Conservation (phyloP, 2,113 vertebrate species). For the Dicentrarchus labrax region DNA sequence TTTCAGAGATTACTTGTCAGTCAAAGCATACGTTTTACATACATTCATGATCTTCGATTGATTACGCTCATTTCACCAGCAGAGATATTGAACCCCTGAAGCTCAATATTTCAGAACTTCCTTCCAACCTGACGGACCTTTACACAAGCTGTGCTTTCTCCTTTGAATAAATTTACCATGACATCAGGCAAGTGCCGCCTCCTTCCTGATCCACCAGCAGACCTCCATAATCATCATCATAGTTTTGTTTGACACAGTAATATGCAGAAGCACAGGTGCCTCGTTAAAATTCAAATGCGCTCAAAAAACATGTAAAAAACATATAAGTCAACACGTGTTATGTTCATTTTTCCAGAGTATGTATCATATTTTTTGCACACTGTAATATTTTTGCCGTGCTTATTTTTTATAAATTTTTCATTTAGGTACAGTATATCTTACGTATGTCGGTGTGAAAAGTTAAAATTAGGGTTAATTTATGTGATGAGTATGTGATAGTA, state of each 20-base stretch:
- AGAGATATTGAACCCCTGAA: not conserved
- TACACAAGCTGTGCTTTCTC: not conserved
- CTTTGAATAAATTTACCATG: not conserved
- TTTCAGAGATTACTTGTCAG: not conserved
- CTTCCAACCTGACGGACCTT: not conserved
- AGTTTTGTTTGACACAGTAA: too few relatives aligned
- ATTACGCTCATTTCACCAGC: slow-evolving; percentile 2
- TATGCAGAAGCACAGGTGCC: not conserved
- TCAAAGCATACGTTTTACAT: not conserved
- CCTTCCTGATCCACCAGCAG: not conserved
- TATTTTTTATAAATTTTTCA: too few relatives aligned
- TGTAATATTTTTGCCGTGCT: too few relatives aligned
- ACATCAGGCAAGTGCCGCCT: not conserved
- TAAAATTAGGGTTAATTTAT: too few relatives aligned
- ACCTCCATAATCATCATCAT: not conserved
- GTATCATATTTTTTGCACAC: too few relatives aligned
- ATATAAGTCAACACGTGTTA: too few relatives aligned
- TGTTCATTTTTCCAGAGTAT: too few relatives aligned
- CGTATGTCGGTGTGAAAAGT: too few relatives aligned
- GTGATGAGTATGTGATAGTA: too few relatives aligned
- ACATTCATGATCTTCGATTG: slow-evolving; percentile 42
- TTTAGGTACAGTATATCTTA: too few relatives aligned
- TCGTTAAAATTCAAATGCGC: not conserved
- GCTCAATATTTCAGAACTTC: slow-evolving; percentile 32
- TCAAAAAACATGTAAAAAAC: too few relatives aligned